These are phyloP conservation scores for Spodoptera picta DNA, from an alignment of 2,888 invertebrate genomes.

Conservation along the genomic window DNA sequence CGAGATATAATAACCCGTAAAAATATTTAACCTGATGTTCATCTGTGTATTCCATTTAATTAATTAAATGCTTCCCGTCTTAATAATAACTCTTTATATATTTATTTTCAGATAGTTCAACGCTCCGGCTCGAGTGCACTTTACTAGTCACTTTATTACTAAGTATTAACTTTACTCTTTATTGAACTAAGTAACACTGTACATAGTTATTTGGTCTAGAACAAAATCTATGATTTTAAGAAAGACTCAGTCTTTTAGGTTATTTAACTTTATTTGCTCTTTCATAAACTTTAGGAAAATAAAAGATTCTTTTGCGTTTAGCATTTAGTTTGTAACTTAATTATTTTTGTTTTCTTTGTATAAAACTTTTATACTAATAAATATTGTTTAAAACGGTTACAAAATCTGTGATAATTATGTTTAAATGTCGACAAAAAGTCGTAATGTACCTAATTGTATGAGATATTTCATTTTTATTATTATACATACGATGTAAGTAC, in stretches of 20 bases:
- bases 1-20: slow-evolving; percentile 11
- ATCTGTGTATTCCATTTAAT: too few species aligned
- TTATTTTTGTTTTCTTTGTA: neutral
- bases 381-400: slow-evolving; percentile 44
- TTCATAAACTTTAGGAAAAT: slow-evolving; percentile 14
- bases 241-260: slow-evolving; percentile 27
- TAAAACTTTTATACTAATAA: slow-evolving; percentile 8
- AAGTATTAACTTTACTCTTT: slow-evolving; percentile 30
- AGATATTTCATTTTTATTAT: slow-evolving; percentile 33
- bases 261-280: slow-evolving; percentile 16
- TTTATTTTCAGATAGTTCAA: slow-evolving; percentile 60
- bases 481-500: slow-evolving; percentile 24
- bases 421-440: slow-evolving; percentile 44
- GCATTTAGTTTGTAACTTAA: slow-evolving; percentile 11
- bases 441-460: slow-evolving; percentile 25
- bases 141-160: slow-evolving; percentile 40
- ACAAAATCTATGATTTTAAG: slow-evolving; percentile 34
- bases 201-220: slow-evolving; percentile 27
- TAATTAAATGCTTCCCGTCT: slow-evolving; percentile 26
- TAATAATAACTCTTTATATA: slow-evolving; percentile 36
- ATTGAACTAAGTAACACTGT: slow-evolving; percentile 28
- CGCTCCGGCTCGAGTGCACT: slow-evolving; percentile 34
- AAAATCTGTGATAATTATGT: slow-evolving; percentile 60
- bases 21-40: slow-evolving; percentile 6
- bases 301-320: slow-evolving; percentile 1